Evolutionary conservation across 2,888 invertebrate species (phyloP).

Genomic region (Chymomyza fuscimana): DNA sequence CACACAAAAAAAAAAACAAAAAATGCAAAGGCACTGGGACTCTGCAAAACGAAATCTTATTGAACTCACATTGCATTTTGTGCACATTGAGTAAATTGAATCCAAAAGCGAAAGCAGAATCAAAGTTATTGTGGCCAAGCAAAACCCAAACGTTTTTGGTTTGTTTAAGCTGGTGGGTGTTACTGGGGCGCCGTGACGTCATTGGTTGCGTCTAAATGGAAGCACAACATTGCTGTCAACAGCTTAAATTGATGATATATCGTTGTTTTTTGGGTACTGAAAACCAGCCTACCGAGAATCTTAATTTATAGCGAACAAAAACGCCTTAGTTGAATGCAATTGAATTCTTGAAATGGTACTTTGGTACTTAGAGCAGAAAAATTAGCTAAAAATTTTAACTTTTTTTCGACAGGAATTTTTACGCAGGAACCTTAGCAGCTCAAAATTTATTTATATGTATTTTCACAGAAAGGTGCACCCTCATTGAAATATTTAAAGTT

Average conservation of each 20-base stretch:
- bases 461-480: too few species aligned
- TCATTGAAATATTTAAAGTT: too few species aligned
- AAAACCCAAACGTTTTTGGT: background rate
- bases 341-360: too few species aligned
- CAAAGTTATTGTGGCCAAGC: background rate
- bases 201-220: background rate
- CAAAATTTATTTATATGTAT: too few species aligned
- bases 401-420: too few species aligned
- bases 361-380: too few species aligned
- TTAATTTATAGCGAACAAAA: too few species aligned
- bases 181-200: background rate
- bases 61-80: constrained; percentile 1
- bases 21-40: background rate
- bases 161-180: background rate
- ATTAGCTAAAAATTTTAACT: too few species aligned
- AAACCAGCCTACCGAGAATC: background rate
- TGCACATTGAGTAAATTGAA: background rate
- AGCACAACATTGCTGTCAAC: background rate
- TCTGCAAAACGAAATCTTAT: background rate
- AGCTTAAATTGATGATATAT: constrained; percentile 10
- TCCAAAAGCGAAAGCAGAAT: constrained; percentile 6
- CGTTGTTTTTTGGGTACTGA: background rate
- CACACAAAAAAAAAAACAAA: too few species aligned
- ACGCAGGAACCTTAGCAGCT: too few species aligned
- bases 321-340: too few species aligned